Evolutionary conservation across 2,888 invertebrate species (phyloP), one percentile per base, ranked within the genome.

Genomic region (Bursaphelenchus okinawaensis): DNA sequence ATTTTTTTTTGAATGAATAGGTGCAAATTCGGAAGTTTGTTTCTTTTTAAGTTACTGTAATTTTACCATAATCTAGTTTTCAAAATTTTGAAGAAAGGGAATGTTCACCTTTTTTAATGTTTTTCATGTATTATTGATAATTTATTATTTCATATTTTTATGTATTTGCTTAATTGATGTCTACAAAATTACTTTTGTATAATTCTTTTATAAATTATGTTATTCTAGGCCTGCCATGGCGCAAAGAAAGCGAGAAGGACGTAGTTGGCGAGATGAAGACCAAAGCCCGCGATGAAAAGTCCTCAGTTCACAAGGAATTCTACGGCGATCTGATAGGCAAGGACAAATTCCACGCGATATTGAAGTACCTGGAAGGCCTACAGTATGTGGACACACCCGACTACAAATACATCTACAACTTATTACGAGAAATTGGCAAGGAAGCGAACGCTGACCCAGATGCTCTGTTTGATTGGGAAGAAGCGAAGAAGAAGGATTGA

Each of bases 181-280:
- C n/a, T n/a, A n/a, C n/a, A n/a, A n/a, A n/a, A n/a, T n/a, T n/a
- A n/a, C n/a, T n/a, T n/a, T n/a, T n/a, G n/a, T n/a, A n/a, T n/a
- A n/a, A n/a, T n/a, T n/a, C n/a, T n/a, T n/a, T n/a, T n/a, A n/a
- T n/a, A n/a, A n/a, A n/a, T 40, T n/a, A 40, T 6, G 12, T 40
- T 40, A 16, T 40, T 40, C 31, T n/a, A 65, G 76, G 76, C 4
- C 68, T 78, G 8, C 76, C 77, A 4, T 78, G 78, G 78, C 70
- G 67, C 26, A 67, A 66, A 23, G 23, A 70, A 26, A 54, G 55
- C 50, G 75, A 76, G 8, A 73, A 72, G 57, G 66, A 71, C 23
- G 75, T 67, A 4, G 75, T 78, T 16, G 40, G 40, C 40, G 40
- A 40, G 40, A 40, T 40, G 40, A 40, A 40, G 40, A 40, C 12